Evolutionary conservation across 2,113 vertebrate genomes (phyloP), one percentile per base, ranked within the genome.

Genomic region (Nicator chloris): DNA sequence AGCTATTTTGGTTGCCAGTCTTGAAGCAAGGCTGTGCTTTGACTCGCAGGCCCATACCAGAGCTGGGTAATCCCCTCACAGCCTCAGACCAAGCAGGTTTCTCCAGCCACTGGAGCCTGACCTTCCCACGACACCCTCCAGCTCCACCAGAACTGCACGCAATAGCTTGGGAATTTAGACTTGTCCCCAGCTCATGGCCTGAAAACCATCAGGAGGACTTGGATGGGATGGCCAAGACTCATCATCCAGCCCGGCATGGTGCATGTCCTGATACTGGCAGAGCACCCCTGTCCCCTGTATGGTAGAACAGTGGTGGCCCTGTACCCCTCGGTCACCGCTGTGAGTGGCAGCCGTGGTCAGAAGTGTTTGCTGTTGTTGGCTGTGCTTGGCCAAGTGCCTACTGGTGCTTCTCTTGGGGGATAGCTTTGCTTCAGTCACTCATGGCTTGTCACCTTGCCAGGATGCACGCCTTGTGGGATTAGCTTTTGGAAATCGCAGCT

Each of bases 321-420:
- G 0, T 4, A 7, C 11, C 28, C n/a, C 61, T 75, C 0, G 0
- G 22, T 28, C 2, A 1, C n/a, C 0, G 0, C 83, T 78, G 59
- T 13, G 40, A 66, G 82, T 0, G 0, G 59, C 54, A 70, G 68
- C 54, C 1, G 0, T 16, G 40, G 33, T 44, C 86, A 90, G 60
- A 61, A 88, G 76, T 0, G 16, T 59, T 64, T 81, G 60, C 37
- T 71, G 35, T 9, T 37, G 40, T 11, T 33, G 42, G n/a, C 65
- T 28, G 6, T 21, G 57, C 31, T 66, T 70, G 51, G 88, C 76
- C 44, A 37, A 28, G 33, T 0, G 14, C 54, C 64, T 57, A 33
- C 60, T 47, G 51, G 76, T 28, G 2, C 56, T 57, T 51, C 80
- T 59, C 39, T 59, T 0, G 1, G 30, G 53, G 64, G 86, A 83